phyloP scores from a whole-genome alignment of 2,113 vertebrate genomes.

The Columbina picui region DNA sequence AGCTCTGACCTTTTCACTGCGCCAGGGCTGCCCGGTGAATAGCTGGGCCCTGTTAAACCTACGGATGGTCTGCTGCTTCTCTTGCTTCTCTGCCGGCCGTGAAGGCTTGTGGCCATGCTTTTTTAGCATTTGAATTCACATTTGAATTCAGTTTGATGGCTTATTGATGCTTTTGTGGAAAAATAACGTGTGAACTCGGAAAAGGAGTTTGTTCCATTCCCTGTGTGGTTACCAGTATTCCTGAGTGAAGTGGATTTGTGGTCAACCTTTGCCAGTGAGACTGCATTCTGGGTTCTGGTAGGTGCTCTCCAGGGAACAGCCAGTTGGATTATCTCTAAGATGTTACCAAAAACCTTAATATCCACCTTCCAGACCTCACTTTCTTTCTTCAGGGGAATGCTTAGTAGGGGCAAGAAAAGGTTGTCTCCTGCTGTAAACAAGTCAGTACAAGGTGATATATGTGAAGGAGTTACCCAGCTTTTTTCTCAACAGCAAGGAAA shows the following conservation, averaged over 20 bases:
- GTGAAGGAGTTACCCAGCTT: not conserved
- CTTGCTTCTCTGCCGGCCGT: not conserved
- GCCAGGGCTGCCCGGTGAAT: not conserved
- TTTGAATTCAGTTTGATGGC: not conserved
- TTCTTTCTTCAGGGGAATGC: not conserved
- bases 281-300: not conserved
- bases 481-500: not conserved
- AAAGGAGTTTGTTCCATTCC: not conserved
- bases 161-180: not conserved
- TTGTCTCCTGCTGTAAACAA: not conserved
- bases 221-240: not conserved
- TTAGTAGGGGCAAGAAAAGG: not conserved
- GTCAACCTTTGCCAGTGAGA: not conserved
- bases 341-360: not conserved
- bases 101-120: not conserved
- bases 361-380: not conserved
- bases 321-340: not conserved
- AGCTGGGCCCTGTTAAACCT: not conserved
- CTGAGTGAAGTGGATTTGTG: not conserved
- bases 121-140: not conserved
- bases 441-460: not conserved
- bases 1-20: not conserved
- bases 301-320: not conserved
- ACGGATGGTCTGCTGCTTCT: not conserved
- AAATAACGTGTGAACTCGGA: rapidly evolving